Evolutionary conservation across 2,888 invertebrate genomes (phyloP), one percentile per base, ranked within the genome.

Genomic region (Chymomyza procnemis): DNA sequence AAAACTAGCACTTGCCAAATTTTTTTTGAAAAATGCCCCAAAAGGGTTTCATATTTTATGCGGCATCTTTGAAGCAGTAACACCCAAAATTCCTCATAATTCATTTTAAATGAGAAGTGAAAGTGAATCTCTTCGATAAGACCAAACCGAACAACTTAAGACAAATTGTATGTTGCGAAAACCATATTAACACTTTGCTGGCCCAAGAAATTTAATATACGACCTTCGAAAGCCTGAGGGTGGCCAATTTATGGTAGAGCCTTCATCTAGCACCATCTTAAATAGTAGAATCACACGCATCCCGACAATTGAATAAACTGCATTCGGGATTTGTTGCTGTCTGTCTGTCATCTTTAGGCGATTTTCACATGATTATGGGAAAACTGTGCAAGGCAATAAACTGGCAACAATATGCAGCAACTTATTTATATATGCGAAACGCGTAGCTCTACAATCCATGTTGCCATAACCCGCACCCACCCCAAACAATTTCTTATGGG

Each of bases 301-400:
- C 34, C 12, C 34, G 34, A 41, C 12, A 41, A 41, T 41, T 41
- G 34, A 21, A 54, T 26, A 56, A 59, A 34, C 47, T 54, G 56
- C 22, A 62, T 22, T 66, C 34, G 19, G 48, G 48, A n/a, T 60
- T 48, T 50, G 50, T 50, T 1, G 16, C 19, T 58, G 46, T 18
- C 41, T 12, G 30, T 26, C 34, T 65, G 60, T 65, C 70, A 82
- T 71, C 67, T 69, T 66, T 73, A 78, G 64, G 34, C 62, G 73
- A 76, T 82, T 80, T 78, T 85, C 82, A 85, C 85, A 82, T 85
- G 84, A 76, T 75, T 71, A 68, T 61, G 48, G 22, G 46, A 55
- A 54, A 41, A 41, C 34, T 41, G 34, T 41, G 12, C 67, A 64
- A 46, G 52, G 79, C 73, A 81, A 79, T 66, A 64, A 41, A 63